Conservation (phyloP, 1,140 invertebrate species). For the Drosophila eugracilis region DNA sequence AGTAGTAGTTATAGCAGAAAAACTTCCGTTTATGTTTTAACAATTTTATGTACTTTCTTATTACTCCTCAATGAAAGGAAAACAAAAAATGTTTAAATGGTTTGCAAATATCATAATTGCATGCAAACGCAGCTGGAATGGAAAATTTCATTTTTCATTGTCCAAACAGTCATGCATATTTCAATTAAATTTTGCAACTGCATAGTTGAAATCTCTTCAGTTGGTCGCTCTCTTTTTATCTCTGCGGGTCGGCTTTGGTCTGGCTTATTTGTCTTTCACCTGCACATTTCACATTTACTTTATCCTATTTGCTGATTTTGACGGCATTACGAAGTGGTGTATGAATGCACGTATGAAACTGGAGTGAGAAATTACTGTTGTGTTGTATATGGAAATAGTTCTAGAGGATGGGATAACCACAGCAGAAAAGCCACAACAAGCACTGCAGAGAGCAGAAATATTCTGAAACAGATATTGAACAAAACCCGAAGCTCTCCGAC, state of each 20-base stretch:
- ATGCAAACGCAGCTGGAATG: slow-evolving; percentile 9
- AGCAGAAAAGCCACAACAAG: slow-evolving; percentile 55
- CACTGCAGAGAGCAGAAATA: slow-evolving; percentile 40
- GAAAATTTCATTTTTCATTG: background rate
- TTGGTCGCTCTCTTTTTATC: background rate
- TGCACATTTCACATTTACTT: slow-evolving; percentile 55
- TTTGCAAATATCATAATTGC: slow-evolving; percentile 3
- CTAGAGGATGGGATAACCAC: slow-evolving; percentile 8
- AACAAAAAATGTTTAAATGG: background rate
- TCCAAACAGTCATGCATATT: slow-evolving; percentile 29
- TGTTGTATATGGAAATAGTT: background rate
- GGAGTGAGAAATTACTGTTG: background rate
- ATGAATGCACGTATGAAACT: slow-evolving; percentile 5
- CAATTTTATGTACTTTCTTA: background rate
- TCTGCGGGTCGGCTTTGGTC: slow-evolving; percentile 3
- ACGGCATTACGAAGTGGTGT: slow-evolving; percentile 30
- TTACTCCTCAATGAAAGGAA: background rate
- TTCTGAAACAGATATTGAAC: slow-evolving; percentile 1
- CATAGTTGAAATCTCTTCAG: slow-evolving; percentile 29
- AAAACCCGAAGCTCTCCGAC: slow-evolving; percentile 8
- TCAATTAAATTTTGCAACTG: slow-evolving; percentile 48
- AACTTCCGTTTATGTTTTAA: background rate
- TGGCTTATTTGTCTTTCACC: slow-evolving; percentile 46
- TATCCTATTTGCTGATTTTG: slow-evolving; percentile 63
- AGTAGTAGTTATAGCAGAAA: too few species aligned